phyloP scores from a whole-genome alignment of 2,888 invertebrate species.

The Drosophila nr. perissopoda region DNA sequence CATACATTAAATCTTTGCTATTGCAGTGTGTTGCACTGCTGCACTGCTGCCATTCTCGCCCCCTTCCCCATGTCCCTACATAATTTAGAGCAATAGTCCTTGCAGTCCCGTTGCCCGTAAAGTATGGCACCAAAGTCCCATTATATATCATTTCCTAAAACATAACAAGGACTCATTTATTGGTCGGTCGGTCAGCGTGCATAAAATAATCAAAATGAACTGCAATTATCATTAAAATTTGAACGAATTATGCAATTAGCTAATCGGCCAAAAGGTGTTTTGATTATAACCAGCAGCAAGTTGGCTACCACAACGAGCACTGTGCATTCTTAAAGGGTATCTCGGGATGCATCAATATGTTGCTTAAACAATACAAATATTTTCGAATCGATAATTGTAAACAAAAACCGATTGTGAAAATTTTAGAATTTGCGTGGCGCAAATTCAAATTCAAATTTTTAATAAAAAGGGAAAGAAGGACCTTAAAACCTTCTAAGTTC shows the following conservation, averaged over 20 bases:
- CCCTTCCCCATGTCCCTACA: neutral
- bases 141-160: slow-evolving; percentile 9
- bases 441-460: neutral
- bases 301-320: neutral
- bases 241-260: slow-evolving; percentile 2
- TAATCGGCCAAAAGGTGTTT: neutral
- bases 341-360: neutral
- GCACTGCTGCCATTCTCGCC: neutral
- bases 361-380: too few species aligned
- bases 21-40: neutral
- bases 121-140: neutral
- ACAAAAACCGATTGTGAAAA: neutral
- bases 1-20: slow-evolving; percentile 58
- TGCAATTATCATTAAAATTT: slow-evolving; percentile 49
- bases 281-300: neutral
- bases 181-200: slow-evolving; percentile 6
- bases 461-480: neutral
- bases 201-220: slow-evolving; percentile 34
- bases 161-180: slow-evolving; percentile 1
- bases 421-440: neutral
- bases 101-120: neutral
- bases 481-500: fast-evolving
- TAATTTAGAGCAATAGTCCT: neutral
- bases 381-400: neutral
- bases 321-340: neutral